A percentile compares a stretch with the other conserved stretches of the same genome.
Evolutionary conservation across 1,140 invertebrate genomes (phyloP).

Genomic region (Drosophila nannoptera): DNA sequence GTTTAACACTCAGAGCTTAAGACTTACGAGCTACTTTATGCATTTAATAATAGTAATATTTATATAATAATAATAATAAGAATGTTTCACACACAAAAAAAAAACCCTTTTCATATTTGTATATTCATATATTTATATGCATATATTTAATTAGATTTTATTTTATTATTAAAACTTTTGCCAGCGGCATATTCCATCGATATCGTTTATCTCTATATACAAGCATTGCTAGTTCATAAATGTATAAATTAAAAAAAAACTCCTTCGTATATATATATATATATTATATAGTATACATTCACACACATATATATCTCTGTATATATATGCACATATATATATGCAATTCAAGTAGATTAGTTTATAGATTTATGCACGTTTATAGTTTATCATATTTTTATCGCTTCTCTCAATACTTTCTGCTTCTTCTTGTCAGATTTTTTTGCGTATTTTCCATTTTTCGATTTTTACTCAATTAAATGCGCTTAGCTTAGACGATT

Average conservation of each 20-base stretch:
- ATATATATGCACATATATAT: constrained; percentile 19
- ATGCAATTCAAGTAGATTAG: neutral
- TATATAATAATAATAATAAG: constrained; percentile 9
- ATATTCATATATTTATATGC: constrained; percentile 37
- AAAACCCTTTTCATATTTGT: constrained; percentile 44
- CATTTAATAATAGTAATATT: constrained; percentile 8
- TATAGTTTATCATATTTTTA: constrained; percentile 8
- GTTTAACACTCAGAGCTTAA: constrained; percentile 70
- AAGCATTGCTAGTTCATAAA: constrained; percentile 70
- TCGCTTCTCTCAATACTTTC: neutral
- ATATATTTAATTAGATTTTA: constrained; percentile 41
- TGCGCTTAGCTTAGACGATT: constrained; percentile 24
- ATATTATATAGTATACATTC: constrained; percentile 5
- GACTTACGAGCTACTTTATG: constrained; percentile 30
- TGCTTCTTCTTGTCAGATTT: constrained; percentile 1
- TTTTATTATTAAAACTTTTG: constrained; percentile 57
- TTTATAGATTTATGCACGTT: constrained; percentile 1
- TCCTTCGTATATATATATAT: constrained; percentile 15
- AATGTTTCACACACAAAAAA: constrained; percentile 38
- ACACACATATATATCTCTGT: constrained; percentile 3
- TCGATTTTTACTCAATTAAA: constrained; percentile 23
- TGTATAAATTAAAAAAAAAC: constrained; percentile 29
- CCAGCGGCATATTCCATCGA: constrained; percentile 36
- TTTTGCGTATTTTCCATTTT: constrained; percentile 21
- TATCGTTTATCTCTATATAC: constrained; percentile 50